These are phyloP conservation scores for Meteorus colon DNA, from an alignment of 2,888 invertebrate genomes.

Conservation along the genomic window DNA sequence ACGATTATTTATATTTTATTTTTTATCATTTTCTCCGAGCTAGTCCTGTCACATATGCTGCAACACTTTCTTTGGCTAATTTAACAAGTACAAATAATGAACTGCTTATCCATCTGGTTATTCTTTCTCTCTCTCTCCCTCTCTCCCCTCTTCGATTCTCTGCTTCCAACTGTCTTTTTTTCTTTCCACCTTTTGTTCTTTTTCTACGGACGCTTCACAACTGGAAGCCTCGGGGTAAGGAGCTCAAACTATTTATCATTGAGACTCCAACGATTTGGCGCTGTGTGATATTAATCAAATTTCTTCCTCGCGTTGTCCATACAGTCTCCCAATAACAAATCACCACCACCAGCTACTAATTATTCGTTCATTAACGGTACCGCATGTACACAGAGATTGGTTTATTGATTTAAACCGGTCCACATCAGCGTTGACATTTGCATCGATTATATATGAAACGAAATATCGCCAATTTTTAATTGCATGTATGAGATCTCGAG, in stretches of 20 bases:
- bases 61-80: not conserved
- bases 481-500: slow-evolving; percentile 36
- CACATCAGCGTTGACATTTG: slow-evolving; percentile 12
- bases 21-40: not conserved
- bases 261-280: slow-evolving; percentile 23
- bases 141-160: not conserved
- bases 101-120: not conserved
- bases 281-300: slow-evolving; percentile 43
- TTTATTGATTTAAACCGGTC: slow-evolving; percentile 60
- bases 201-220: not conserved
- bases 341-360: slow-evolving; percentile 54
- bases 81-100: slow-evolving; percentile 1
- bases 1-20: not conserved
- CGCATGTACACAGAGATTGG: slow-evolving; percentile 41
- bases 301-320: slow-evolving; percentile 24
- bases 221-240: not conserved
- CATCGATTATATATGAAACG: slow-evolving; percentile 16
- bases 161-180: not conserved
- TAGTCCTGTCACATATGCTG: not conserved
- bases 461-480: slow-evolving; percentile 50
- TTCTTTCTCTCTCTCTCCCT: not conserved
- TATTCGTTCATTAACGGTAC: slow-evolving; percentile 59
- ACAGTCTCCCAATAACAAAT: slow-evolving; percentile 23
- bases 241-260: slow-evolving; percentile 22
- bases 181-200: not conserved